Base-by-base conservation (phyloP, 2,113 vertebrate species). In the Phrynosoma blainvillii region DNA sequence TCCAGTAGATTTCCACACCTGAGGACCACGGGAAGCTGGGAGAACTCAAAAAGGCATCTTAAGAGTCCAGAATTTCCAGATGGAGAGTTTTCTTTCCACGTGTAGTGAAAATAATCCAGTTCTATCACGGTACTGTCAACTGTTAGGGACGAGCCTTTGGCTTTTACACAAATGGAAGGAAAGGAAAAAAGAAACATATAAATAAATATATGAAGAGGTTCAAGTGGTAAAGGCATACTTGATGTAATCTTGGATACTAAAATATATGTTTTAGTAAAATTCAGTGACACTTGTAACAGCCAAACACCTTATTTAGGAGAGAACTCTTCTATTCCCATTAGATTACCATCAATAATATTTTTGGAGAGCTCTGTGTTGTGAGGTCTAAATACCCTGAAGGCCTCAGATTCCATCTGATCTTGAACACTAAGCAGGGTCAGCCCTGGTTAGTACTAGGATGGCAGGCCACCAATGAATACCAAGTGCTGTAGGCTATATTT, bases 71-170 rank as follows among this genome's bases (percentile, higher is more conserved):
- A 97, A 97, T 95, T 88, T 97, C 97, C 96, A 96, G 95, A 95
- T 93, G 95, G 96, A 97, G 95, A 96, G 1, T 96, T 96, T 74
- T 65, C 47, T 47, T 23, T 13, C 40, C 74, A 90, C 96, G 96
- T 97, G 96, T 97, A 96, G 93, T 96, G 94, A 92, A 95, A 95
- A 97, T 85, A 95, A 93, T 97, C 97, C 96, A 96, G 95, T 96
- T 96, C 91, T 96, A 96, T 97, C 94, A n/a, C n/a, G 96, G 93
- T 92, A 84, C 73, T 94, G 92, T 93, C 95, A 98, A 96, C 95
- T 96, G 96, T 98, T 97, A 99, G 97, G 99, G 99, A 95, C 97
- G 98, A 79, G 98, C 98, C 98, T 99, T 99, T 90, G 99, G 98
- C 99, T 99, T 97, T 56, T 84, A 94, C 92, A 92, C 82, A 95